Conservation (phyloP, 2,888 invertebrate species). For the Sphecodes monilicornis region DNA sequence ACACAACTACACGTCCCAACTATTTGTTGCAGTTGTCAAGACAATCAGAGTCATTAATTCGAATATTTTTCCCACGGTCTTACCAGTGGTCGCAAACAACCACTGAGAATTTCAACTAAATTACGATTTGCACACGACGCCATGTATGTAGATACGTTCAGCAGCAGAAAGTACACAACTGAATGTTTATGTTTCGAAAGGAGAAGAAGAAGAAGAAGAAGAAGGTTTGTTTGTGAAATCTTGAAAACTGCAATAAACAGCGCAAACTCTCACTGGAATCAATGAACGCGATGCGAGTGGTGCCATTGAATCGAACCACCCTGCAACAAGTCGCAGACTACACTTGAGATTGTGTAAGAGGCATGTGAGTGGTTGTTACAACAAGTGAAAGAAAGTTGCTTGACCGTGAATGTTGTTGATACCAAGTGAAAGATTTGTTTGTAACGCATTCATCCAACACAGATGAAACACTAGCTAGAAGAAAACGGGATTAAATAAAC, state of each 20-base stretch:
- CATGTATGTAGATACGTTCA: neutral
- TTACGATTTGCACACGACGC: too few species aligned
- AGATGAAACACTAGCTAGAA: neutral
- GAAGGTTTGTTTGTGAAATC: neutral
- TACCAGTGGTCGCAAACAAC: neutral
- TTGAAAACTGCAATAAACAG: constrained; percentile 27
- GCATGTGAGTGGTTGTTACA: constrained; percentile 11
- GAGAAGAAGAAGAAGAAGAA: neutral
- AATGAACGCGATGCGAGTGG: neutral
- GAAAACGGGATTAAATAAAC: constrained; percentile 26
- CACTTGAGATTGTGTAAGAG: neutral
- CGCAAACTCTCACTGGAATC: neutral
- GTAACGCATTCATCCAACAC: neutral
- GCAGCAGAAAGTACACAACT: neutral
- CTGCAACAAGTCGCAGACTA: neutral
- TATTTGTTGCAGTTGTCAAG: constrained; percentile 9
- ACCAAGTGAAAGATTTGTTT: neutral
- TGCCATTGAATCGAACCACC: constrained; percentile 24
- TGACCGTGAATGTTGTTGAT: neutral
- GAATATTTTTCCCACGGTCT: neutral
- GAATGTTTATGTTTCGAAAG: neutral
- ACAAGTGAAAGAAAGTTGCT: constrained; percentile 14
- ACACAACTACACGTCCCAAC: neutral
- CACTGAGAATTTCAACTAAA: neutral
- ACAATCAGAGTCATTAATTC: neutral